Base-by-base conservation (phyloP, 1,140 invertebrate genomes). In the Pemphigus obesinymphae region DNA sequence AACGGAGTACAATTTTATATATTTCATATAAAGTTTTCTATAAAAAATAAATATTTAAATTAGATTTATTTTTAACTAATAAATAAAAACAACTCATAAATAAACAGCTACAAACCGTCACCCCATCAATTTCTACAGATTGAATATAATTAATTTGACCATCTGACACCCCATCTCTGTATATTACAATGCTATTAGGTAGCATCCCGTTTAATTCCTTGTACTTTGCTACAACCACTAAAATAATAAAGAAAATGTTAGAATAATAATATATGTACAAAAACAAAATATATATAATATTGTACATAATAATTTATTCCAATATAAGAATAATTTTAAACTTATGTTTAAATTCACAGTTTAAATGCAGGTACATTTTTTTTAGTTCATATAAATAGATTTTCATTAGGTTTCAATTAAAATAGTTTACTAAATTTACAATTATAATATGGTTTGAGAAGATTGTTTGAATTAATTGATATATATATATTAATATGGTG, bases 161-260 rank as follows among this genome's bases (percentile, higher is more conserved):
- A 83, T 96, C 95, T 0, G 94, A 93, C 0, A 95, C 93, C 15
- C 93, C 93, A 85, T 95, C 94, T 1, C 94, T 88, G 85, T 92
- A 96, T 31, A 94, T 88, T 0, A 94, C 85, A 11, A 94, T 91
- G 0, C 87, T 86, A 0, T 85, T 84, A 0, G 91, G 91, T 1
- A 91, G 84, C 40, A 0, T 63, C 0, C 37, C 48, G 61, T 91
- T 90, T 0, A 84, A 61, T 2, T 87, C 85, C 1, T 87, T 86
- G 82, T 88, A 93, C 23, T 87, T 88, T 0, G 87, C 85, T 1
- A 93, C 84, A 0, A 92, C 91, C 63, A 90, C 84, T 85, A 50
- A 43, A 63, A 82, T 1, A 31, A 50, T 2, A 68, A n/a, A 37
- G 7, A 13, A 37, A 72, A 53, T 26, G 48, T n/a, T n/a, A 0